A percentile compares a stretch with the other conserved stretches of the same genome.
Evolutionary conservation across 2,113 vertebrate species (phyloP).

Genomic region (Pyrgilauda ruficollis): DNA sequence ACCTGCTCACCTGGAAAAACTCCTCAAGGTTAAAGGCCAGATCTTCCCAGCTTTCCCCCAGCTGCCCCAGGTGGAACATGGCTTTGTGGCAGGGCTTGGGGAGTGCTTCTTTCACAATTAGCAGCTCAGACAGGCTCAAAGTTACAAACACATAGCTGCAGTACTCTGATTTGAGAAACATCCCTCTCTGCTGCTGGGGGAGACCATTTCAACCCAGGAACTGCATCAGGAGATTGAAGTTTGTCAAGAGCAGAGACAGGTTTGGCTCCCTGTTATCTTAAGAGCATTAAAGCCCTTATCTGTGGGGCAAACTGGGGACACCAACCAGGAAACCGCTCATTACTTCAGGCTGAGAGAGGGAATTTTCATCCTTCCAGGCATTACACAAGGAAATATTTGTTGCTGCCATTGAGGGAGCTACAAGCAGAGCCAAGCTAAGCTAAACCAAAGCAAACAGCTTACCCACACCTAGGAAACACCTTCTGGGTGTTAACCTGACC

Average conservation of each 20-base stretch:
- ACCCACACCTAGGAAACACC: not conserved
- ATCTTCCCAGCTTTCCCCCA: not conserved
- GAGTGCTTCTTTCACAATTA: not conserved
- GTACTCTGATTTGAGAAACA: rapidly evolving
- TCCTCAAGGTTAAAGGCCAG: not conserved
- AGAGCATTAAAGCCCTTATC: not conserved
- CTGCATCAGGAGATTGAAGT: not conserved
- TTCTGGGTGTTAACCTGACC: not conserved
- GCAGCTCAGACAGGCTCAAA: not conserved
- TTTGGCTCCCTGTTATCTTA: not conserved
- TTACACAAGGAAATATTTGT: not conserved
- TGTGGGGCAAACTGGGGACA: not conserved
- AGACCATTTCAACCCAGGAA: not conserved
- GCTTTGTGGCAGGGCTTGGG: not conserved
- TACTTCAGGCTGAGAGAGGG: not conserved
- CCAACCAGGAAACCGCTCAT: not conserved
- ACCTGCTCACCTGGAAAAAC: not conserved
- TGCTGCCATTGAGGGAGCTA: not conserved
- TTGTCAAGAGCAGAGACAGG: not conserved
- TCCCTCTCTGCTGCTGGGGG: not conserved
- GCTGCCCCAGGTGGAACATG: rapidly evolving
- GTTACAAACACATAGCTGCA: not conserved
- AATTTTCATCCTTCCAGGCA: not conserved
- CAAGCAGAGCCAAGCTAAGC: rapidly evolving
- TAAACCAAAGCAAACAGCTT: not conserved